phyloP scores from a whole-genome alignment of 2,888 invertebrate species.

The Anorthoa munda region DNA sequence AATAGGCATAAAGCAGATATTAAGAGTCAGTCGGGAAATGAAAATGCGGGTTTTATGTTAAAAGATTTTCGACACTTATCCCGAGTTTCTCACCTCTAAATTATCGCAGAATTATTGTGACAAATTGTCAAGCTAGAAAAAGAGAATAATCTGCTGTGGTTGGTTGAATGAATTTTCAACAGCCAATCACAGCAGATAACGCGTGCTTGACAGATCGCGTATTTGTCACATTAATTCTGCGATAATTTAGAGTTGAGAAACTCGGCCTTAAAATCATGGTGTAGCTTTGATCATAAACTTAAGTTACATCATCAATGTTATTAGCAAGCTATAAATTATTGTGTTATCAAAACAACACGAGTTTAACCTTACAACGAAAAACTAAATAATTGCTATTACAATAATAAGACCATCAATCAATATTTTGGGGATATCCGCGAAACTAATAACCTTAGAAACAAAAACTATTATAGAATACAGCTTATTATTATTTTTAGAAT shows the following conservation, averaged over 20 bases:
- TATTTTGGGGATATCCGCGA: constrained; percentile 37
- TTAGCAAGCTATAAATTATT: constrained; percentile 27
- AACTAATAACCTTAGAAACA: constrained; percentile 28
- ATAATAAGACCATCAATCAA: constrained; percentile 57
- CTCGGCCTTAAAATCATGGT: not conserved
- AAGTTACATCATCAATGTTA: constrained; percentile 15
- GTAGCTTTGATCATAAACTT: not conserved
- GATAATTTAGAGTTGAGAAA: no score
- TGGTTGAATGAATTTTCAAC: no score
- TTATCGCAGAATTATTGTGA: no score
- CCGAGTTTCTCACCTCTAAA: no score
- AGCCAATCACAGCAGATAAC: no score
- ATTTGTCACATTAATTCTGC: no score
- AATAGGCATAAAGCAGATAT: no score
- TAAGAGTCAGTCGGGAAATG: not conserved
- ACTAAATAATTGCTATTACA: constrained; percentile 31
- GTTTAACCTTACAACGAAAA: constrained; percentile 34
- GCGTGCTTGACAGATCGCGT: no score
- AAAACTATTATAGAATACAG: constrained; percentile 37
- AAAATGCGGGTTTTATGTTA: not conserved
- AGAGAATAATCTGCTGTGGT: no score
- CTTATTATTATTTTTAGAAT: constrained; percentile 17
- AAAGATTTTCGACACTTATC: not conserved
- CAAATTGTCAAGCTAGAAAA: no score
- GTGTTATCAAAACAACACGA: constrained; percentile 44